Evolutionary conservation across 2,113 vertebrate genomes (phyloP), one percentile per base, ranked within the genome.

Genomic region (Lampris megalopsis): DNA sequence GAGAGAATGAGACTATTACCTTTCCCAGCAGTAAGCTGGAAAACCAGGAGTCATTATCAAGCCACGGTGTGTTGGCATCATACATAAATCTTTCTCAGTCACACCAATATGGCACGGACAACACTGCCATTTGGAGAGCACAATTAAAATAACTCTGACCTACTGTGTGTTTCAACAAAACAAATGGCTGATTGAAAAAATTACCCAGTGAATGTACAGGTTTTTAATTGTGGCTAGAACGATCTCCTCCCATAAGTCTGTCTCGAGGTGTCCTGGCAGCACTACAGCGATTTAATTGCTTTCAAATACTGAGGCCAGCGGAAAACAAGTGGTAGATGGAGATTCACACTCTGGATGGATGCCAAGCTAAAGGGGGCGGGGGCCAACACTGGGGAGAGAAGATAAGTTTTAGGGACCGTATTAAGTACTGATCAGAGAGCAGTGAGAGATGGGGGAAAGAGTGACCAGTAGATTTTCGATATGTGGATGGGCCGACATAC

Each of bases 261-360:
- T 49, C 47, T 52, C 38, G 47, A 68, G 41, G n/a, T 36, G 48
- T 47, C 13, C 59, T 62, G 59, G 69, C 69, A 62, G 53, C 38
- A 2, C 38, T 53, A 53, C 48, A 71, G 69, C 35, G 38, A 6
- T 62, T 71, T 71, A 41, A 62, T 62, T 24, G 59, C 49, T 71
- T 71, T 62, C 52, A 59, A 71, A 62, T 62, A 63, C 69, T 71
- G 37, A 63, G 69, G 49, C 69, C 68, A 71, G 69, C 58, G n/a
- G 49, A 63, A 71, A 62, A 37, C 37, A 36, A 52, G 57, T n/a
- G 10, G 5, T 24, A 35, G 67, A 45, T 35, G 41, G 54, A 58
- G 53, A 58, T 58, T 40, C 49, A 69, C 53, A 24, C 11, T 11
- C 42, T 69, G 53, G 53, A 45, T 3, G 2, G 37, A 40, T 54